Base-by-base conservation (phyloP, 2,888 invertebrate species). In the Sminthurinus aureus region DNA sequence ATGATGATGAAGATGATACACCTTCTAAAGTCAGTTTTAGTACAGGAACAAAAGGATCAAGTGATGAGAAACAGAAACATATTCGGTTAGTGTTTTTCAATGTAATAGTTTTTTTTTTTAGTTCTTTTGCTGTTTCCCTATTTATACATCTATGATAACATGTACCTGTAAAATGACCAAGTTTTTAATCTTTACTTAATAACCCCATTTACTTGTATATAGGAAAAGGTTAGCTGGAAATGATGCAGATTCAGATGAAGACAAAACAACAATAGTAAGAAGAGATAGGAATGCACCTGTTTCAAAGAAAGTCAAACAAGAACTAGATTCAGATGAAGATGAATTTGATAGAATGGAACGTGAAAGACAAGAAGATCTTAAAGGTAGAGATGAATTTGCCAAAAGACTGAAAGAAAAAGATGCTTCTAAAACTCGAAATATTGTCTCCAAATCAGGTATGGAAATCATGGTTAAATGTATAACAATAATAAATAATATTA, bases 311-410 rank as follows among this genome's bases (percentile, higher is more conserved):
- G 22, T 86, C 51, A 86, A 85, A 83, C 74, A 77, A 26, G 86
- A 85, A 69, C 74, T 64, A 71, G 66, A 67, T 2, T 83, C 84
- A 11, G 93, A 91, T 85, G 90, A 92, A 20, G 94, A 96, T 89
- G 96, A 95, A 89, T 94, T 89, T 82, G 91, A 91, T 81, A 88
- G 88, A 73, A 89, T 93, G 85, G 97, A 97, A 91, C 94, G 95
- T 89, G 93, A 93, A 80, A 93, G 97, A n/a, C 91, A 93, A 82
- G 93, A 93, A 89, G 98, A 99, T 91, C 91, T 98, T 73, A 94
- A 94, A 89, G 98, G 98, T 90, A 93, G 99, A 88, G 99, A 99
- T 91, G 98, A 96, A 90, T 98, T 99, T 91, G 94, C 97, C 0
- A 94, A 94, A 87, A 92, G 99, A 83, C 92, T 99, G 0, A 95